phyloP scores from a whole-genome alignment of 2,888 invertebrate genomes.

The Dolichopus griseipennis region DNA sequence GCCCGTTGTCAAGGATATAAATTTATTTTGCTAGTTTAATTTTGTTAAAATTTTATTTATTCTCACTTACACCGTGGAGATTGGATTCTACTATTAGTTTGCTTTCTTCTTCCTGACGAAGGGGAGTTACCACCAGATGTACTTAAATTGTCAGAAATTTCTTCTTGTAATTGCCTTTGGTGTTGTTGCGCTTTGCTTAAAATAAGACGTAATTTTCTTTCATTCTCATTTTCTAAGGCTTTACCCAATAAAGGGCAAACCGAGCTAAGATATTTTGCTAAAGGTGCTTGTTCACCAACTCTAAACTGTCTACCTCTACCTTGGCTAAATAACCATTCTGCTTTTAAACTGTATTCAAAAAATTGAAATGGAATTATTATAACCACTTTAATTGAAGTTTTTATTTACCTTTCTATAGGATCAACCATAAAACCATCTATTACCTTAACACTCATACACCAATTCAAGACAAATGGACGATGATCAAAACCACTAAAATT shows the following conservation, averaged over 20 bases:
- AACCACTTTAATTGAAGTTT: background rate
- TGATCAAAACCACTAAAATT: constrained; percentile 71
- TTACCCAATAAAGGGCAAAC: constrained; percentile 80
- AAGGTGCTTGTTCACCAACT: constrained; percentile 70
- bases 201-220: constrained; percentile 75
- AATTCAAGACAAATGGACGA: constrained; percentile 85
- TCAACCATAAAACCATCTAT: constrained; percentile 84
- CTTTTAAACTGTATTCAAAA: constrained; percentile 63
- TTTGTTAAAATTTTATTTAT: background rate
- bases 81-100: constrained; percentile 40
- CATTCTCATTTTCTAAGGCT: constrained; percentile 73
- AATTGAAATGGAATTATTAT: no score
- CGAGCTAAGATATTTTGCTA: constrained; percentile 73
- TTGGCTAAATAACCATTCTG: constrained; percentile 93
- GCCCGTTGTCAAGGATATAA: no score
- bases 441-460: constrained; percentile 80
- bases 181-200: constrained; percentile 86
- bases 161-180: constrained; percentile 71
- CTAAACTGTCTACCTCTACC: constrained; percentile 84
- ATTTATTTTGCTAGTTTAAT: no score
- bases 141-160: constrained; percentile 46
- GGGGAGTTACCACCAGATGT: constrained; percentile 41
- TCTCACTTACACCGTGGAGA: constrained; percentile 40
- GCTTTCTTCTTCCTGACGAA: constrained; percentile 37
- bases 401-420: constrained; percentile 69